phyloP scores from a whole-genome alignment of 2,888 invertebrate species.

The Rotaria magnacalcarata region DNA sequence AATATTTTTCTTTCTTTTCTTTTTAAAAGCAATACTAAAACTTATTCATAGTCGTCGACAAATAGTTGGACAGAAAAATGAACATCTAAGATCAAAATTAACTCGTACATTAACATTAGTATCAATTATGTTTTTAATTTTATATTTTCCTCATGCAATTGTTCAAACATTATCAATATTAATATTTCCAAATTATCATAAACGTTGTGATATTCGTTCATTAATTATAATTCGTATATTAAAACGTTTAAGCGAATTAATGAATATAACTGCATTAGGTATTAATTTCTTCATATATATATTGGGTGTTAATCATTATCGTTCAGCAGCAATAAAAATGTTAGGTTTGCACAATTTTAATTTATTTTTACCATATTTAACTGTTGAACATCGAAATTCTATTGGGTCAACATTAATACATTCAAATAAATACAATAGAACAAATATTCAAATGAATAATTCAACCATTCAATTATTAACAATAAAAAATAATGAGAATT shows the following conservation, averaged over 20 bases:
- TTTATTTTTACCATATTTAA: neutral
- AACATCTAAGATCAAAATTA: constrained; percentile 8
- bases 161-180: neutral
- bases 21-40: neutral
- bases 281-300: constrained; percentile 29
- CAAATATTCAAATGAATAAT: neutral
- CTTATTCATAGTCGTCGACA: neutral
- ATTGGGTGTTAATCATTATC: neutral
- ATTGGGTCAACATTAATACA: neutral
- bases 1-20: neutral
- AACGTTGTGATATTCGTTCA: neutral
- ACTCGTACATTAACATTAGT: neutral
- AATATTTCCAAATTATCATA: neutral
- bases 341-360: neutral
- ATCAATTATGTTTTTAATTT: neutral
- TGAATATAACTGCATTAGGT: constrained; percentile 4
- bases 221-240: neutral
- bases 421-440: neutral
- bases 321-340: constrained; percentile 8
- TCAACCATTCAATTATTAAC: neutral
- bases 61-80: neutral
- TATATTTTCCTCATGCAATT: constrained; percentile 29
- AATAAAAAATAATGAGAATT: neutral
- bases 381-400: constrained; percentile 1
- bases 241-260: constrained; percentile 14